phyloP scores from a whole-genome alignment of 2,888 invertebrate species.

The Agrilus cyanescens region DNA sequence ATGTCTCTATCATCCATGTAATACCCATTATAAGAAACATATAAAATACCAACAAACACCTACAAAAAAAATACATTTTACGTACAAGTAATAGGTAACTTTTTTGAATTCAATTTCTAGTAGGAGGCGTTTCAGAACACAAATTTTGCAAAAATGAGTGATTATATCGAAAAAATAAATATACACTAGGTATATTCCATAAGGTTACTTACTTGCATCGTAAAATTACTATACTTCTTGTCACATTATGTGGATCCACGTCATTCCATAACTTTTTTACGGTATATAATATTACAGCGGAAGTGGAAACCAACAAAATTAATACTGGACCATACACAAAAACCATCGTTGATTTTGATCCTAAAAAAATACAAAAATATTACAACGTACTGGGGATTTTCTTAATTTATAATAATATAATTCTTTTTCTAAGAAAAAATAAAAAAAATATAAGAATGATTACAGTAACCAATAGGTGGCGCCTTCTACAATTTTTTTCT shows the following conservation, averaged over 20 bases:
- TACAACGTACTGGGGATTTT: too few relatives aligned
- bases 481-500: too few relatives aligned
- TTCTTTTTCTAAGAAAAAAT: too few relatives aligned
- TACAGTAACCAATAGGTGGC: too few relatives aligned
- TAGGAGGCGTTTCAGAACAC: too few relatives aligned
- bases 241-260: slow-evolving; percentile 35
- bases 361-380: neutral
- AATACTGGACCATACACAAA: slow-evolving; percentile 59
- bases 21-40: slow-evolving; percentile 6
- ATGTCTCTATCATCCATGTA: slow-evolving; percentile 6
- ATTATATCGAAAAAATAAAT: too few relatives aligned
- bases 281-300: slow-evolving; percentile 45
- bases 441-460: too few relatives aligned
- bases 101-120: too few relatives aligned
- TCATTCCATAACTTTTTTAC: slow-evolving; percentile 45
- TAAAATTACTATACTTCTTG: neutral
- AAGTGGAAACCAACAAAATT: slow-evolving; percentile 42
- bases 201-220: slow-evolving; percentile 4
- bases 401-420: too few relatives aligned
- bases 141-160: too few relatives aligned
- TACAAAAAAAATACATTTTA: neutral
- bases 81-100: too few relatives aligned
- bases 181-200: too few relatives aligned
- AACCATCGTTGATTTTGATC: slow-evolving; percentile 40
- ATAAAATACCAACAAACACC: slow-evolving; percentile 4